Evolutionary conservation across 2,113 vertebrate genomes (phyloP).

Genomic region (Neoarius graeffei): DNA sequence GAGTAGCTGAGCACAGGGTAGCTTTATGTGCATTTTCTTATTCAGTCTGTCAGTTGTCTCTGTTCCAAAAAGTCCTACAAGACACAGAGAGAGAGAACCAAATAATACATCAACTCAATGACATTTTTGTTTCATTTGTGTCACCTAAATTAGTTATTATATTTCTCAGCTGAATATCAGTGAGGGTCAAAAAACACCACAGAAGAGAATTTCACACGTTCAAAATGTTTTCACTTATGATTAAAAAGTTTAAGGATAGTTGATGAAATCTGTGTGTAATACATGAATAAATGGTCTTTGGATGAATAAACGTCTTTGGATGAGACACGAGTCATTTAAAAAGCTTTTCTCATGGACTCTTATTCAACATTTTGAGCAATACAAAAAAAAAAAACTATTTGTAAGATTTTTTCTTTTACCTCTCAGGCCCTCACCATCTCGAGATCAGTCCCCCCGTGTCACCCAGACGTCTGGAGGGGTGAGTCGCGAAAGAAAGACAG

Average conservation of each 20-base stretch:
- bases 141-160: not conserved
- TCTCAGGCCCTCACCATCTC: too few species aligned
- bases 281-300: not conserved
- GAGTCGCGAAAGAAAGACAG: too few species aligned
- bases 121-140: not conserved
- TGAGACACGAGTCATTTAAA: not conserved
- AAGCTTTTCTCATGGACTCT: not conserved
- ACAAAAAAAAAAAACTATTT: not conserved
- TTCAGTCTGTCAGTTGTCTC: not conserved
- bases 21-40: not conserved
- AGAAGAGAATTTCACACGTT: not conserved
- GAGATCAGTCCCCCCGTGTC: too few species aligned
- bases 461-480: too few species aligned
- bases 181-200: not conserved
- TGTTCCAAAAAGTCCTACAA: not conserved
- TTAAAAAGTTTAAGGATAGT: not conserved
- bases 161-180: not conserved
- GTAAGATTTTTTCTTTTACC: too few species aligned
- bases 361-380: not conserved
- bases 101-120: slow-evolving; percentile 5
- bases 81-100: not conserved
- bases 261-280: not conserved
- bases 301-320: not conserved
- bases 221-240: not conserved
- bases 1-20: not conserved